phyloP scores from a whole-genome alignment of 2,113 vertebrate species.

The Calonectris borealis region DNA sequence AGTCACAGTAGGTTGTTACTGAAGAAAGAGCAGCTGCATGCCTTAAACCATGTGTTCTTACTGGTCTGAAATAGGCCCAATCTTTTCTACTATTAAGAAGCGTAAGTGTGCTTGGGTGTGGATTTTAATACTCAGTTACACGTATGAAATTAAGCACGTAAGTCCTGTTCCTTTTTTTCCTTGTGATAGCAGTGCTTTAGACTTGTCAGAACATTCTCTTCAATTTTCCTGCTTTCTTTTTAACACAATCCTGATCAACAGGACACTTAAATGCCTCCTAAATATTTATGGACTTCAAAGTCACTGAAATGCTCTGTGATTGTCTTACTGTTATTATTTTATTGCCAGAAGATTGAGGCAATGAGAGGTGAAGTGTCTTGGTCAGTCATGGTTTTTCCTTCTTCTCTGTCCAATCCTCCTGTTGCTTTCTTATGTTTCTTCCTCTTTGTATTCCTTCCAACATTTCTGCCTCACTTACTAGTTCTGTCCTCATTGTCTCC shows the following conservation, averaged over 20 bases:
- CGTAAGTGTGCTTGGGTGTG: neutral
- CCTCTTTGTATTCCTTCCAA: slow-evolving; percentile 10
- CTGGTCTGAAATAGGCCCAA: slow-evolving; percentile 38
- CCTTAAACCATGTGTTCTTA: slow-evolving; percentile 46
- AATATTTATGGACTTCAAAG: slow-evolving; percentile 31
- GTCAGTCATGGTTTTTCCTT: neutral
- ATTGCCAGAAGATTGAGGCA: neutral
- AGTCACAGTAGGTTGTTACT: slow-evolving; percentile 16
- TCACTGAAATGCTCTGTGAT: neutral
- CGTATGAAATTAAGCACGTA: neutral
- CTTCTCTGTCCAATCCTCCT: neutral
- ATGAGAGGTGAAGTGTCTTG: neutral
- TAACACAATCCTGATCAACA: neutral
- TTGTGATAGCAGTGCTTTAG: neutral
- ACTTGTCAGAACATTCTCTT: neutral
- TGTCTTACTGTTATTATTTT: slow-evolving; percentile 20
- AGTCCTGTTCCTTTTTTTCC: neutral
- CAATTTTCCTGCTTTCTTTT: neutral
- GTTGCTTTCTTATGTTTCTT: slow-evolving; percentile 5
- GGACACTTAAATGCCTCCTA: neutral
- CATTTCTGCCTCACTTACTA: neutral
- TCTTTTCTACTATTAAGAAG: slow-evolving; percentile 33
- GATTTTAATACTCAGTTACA: slow-evolving; percentile 16
- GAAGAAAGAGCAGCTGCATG: neutral
- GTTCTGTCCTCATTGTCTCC: neutral